Conservation (phyloP, 2,113 vertebrate genomes). For the Columba livia region DNA sequence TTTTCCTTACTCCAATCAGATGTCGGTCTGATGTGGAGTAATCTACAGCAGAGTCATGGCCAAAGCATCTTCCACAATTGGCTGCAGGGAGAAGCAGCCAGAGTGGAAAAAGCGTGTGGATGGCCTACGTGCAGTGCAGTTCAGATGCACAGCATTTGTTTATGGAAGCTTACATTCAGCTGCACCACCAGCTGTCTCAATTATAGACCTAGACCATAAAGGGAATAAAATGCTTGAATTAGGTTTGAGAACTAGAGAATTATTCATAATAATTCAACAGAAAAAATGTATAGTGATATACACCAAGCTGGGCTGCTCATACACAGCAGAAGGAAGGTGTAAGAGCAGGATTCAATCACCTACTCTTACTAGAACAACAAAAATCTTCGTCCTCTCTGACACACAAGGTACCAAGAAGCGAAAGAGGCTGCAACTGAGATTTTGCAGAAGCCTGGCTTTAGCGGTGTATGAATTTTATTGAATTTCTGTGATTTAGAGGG, state of each 20-base stretch:
- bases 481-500: background rate
- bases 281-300: background rate
- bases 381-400: background rate
- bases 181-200: background rate
- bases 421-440: background rate
- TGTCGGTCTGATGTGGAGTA: conserved; percentile 6
- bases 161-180: conserved; percentile 24
- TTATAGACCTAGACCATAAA: background rate
- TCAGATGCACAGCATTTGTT: background rate
- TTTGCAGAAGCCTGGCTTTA: background rate
- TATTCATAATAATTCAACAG: background rate
- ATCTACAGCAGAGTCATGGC: conserved; percentile 35
- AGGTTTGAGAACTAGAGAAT: background rate
- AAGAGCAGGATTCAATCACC: background rate
- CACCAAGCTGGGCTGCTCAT: background rate
- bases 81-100: conserved; percentile 17
- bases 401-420: background rate
- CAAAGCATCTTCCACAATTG: conserved; percentile 6
- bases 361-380: background rate
- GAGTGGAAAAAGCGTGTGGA: conserved; percentile 47
- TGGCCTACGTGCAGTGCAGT: background rate
- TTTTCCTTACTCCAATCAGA: background rate
- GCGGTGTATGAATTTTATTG: background rate
- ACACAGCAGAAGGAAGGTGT: background rate
- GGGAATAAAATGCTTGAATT: background rate